Conservation (phyloP, 2,888 invertebrate genomes). For the Biston stratarius region DNA sequence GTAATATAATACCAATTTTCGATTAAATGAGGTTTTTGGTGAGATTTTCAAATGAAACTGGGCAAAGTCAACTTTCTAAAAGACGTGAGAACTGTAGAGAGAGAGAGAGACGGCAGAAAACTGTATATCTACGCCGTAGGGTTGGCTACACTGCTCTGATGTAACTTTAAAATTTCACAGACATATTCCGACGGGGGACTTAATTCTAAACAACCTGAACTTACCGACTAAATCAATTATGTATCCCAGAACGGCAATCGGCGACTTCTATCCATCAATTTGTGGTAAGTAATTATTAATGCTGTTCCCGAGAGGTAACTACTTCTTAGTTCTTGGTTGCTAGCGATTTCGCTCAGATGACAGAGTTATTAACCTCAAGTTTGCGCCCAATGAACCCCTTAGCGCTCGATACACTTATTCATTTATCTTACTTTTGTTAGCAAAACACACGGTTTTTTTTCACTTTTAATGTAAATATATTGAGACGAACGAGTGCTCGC, state of each 20-base stretch:
- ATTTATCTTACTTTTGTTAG: not conserved
- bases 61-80: too few relatives aligned
- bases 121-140: too few relatives aligned
- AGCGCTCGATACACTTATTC: not conserved
- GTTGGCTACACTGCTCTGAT: too few relatives aligned
- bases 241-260: constrained; percentile 27
- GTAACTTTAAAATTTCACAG: too few relatives aligned
- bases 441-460: too few relatives aligned
- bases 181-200: not conserved
- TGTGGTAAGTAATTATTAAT: constrained; percentile 29
- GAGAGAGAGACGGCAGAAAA: too few relatives aligned
- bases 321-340: constrained; percentile 4
- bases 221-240: constrained; percentile 30
- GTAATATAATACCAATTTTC: too few relatives aligned
- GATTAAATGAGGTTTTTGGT: too few relatives aligned
- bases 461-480: too few relatives aligned
- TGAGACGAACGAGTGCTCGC: too few relatives aligned
- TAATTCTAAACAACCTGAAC: constrained; percentile 26
- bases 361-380: constrained; percentile 8
- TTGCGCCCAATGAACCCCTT: constrained; percentile 4
- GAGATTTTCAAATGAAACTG: too few relatives aligned
- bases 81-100: too few relatives aligned
- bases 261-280: constrained; percentile 33
- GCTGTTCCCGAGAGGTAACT: constrained; percentile 9
- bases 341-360: constrained; percentile 11